Conservation (phyloP, 2,113 vertebrate genomes). For the Perccottus glenii region DNA sequence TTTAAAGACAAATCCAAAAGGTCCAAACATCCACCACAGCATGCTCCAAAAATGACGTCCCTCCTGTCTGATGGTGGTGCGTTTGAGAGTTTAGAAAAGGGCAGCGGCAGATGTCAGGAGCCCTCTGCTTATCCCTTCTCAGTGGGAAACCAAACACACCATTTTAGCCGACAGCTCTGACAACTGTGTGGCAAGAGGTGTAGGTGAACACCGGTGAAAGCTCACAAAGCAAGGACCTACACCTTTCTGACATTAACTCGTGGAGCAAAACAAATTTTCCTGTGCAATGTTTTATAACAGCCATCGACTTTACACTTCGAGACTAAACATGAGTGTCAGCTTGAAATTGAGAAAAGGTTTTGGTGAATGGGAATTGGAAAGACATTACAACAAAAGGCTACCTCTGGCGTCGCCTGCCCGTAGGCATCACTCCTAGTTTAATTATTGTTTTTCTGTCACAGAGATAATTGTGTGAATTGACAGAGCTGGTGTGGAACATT, state of each 20-base stretch:
- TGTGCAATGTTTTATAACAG: conserved; percentile 1
- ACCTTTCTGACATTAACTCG: conserved; percentile 8
- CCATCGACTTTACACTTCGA: conserved; percentile 20
- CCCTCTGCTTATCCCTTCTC: conserved; percentile 25
- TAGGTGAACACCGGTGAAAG: conserved; percentile 1
- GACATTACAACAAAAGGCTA: conserved; percentile 20
- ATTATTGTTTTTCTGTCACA: conserved; percentile 70
- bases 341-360: conserved; percentile 37
- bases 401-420: conserved; percentile 23
- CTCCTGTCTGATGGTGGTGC: conserved; percentile 37
- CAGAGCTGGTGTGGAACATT: conserved; percentile 53
- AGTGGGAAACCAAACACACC: conserved; percentile 2
- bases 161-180: conserved; percentile 37
- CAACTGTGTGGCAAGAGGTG: conserved; percentile 24
- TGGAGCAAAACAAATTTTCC: conserved; percentile 4
- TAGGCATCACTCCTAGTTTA: conserved; percentile 62
- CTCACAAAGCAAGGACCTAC: background rate
- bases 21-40: conserved; percentile 63
- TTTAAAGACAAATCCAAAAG: conserved; percentile 73
- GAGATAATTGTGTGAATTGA: conserved; percentile 75
- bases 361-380: conserved; percentile 26
- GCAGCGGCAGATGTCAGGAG: conserved; percentile 29
- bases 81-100: conserved; percentile 29
- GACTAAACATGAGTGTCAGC: conserved; percentile 6
- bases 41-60: conserved; percentile 59